Evolutionary conservation across 2,888 invertebrate genomes (phyloP), one percentile per base, ranked within the genome.

Genomic region (Eilema sororculum): DNA sequence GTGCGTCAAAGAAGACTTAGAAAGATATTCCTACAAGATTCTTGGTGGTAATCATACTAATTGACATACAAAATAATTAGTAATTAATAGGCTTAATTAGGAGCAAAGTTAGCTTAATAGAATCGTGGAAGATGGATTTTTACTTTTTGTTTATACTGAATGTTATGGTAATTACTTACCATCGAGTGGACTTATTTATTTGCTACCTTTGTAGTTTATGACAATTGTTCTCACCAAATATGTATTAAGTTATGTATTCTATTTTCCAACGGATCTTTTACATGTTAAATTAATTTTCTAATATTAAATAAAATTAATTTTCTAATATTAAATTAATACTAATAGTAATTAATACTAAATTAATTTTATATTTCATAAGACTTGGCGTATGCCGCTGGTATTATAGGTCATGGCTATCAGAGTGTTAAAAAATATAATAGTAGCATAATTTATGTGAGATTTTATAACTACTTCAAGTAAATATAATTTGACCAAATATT

Each of bases 1-100:
- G 0, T 56, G 52, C 3, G 95, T 95, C 0, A 84, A 78, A 13
- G 87, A 93, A 65, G 95, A 95, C 75, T 82, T 95, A n/a, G 89
- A 92, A 66, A 84, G 93, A 79, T 94, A 95, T 78, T 86, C 92
- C 8, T 94, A 90, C 63, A 95, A 94, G 76, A 95, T 95, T 76
- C 84, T 95, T 0, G 95, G 95, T 1, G 95, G 95, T 20, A 95
- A 95, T 76, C 92, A 95, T 73, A 94, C 95, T 2, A 94, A 93
- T 75, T 94, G 81, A 80, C n/a, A 28, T 41, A 52, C 52, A n/a
- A n/a, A n/a, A 6, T 33, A 6, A 33, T 37, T 41, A 41, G 16
- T 3, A 16, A n/a, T n/a, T 41, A 41, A 5, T 16, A 41, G 13
- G 41, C 16, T 41, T 41, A 12, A 37, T 13, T 16, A 41, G 13